These are phyloP conservation scores for Astreopora myriophthalma DNA, from an alignment of 64 coral and sea anemone genomes.

Conservation along the genomic window DNA sequence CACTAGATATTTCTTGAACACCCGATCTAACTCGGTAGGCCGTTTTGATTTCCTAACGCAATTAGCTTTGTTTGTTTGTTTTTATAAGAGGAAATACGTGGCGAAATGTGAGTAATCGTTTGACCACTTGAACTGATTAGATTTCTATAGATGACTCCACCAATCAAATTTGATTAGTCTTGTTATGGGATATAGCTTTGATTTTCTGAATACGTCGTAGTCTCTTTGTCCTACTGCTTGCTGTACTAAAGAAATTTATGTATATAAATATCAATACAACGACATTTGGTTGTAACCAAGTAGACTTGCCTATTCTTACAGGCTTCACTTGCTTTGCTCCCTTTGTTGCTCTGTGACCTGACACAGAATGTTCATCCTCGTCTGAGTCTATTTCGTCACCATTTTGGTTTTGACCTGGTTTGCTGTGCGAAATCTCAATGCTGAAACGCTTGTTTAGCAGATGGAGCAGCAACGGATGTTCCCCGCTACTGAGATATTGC, in stretches of 20 bases:
- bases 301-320: too few relatives aligned
- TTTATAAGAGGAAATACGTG: not conserved
- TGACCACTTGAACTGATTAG: too few relatives aligned
- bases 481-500: conserved; percentile 88
- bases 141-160: too few relatives aligned
- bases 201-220: too few relatives aligned
- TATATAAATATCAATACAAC: not conserved
- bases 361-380: not conserved
- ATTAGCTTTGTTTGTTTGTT: not conserved
- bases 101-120: not conserved
- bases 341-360: conserved; percentile 39
- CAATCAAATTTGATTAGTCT: too few relatives aligned
- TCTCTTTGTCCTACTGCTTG: too few relatives aligned
- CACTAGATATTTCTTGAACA: not conserved
- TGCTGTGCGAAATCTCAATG: conserved; percentile 83
- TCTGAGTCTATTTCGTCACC: conserved; percentile 47
- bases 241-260: not conserved
- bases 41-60: too few relatives aligned
- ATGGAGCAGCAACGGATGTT: conserved; percentile 82
- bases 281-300: too few relatives aligned
- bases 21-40: too few relatives aligned
- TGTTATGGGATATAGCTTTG: too few relatives aligned
- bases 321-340: conserved; percentile 73
- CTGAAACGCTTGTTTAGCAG: conserved; percentile 84
- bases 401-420: conserved; percentile 79